These are phyloP conservation scores for Calidris pugnax DNA, from an alignment of 2,113 vertebrate species.

Conservation along the genomic window DNA sequence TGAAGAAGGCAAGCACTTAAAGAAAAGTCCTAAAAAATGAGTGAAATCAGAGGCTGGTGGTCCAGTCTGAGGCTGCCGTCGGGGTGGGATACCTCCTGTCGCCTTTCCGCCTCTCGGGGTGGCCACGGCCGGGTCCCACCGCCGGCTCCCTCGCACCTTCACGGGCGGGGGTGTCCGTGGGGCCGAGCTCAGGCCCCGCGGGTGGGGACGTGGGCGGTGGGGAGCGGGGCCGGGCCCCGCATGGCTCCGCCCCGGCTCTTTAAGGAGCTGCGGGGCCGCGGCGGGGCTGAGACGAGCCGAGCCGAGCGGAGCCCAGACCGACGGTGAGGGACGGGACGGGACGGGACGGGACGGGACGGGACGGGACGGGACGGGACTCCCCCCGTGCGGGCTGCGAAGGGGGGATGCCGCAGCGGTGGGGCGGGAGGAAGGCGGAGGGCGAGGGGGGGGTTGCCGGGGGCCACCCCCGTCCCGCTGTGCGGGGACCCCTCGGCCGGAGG, in stretches of 20 bases:
- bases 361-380: no score
- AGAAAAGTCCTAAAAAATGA: background rate
- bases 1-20: accelerated
- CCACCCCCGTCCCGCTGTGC: background rate
- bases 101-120: background rate
- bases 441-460: no score
- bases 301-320: accelerated
- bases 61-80: accelerated
- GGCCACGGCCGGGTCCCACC: accelerated
- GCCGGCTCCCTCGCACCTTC: accelerated
- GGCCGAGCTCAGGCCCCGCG: accelerated
- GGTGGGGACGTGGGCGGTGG: background rate
- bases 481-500: background rate
- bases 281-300: accelerated
- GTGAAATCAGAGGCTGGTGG: background rate
- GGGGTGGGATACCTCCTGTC: accelerated
- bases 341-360: no score
- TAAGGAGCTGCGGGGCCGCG: background rate
- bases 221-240: background rate
- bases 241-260: conserved; percentile 12
- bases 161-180: no score
- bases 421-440: no score
- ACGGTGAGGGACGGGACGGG: background rate
- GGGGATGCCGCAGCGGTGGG: background rate
- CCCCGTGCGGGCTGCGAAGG: background rate